Percentiles rank a stretch among this genome's conserved stretches.
Evolutionary conservation across 2,797 vertebrate genomes (phyloP).

Genomic region (Eupleurogrammus muticus): DNA sequence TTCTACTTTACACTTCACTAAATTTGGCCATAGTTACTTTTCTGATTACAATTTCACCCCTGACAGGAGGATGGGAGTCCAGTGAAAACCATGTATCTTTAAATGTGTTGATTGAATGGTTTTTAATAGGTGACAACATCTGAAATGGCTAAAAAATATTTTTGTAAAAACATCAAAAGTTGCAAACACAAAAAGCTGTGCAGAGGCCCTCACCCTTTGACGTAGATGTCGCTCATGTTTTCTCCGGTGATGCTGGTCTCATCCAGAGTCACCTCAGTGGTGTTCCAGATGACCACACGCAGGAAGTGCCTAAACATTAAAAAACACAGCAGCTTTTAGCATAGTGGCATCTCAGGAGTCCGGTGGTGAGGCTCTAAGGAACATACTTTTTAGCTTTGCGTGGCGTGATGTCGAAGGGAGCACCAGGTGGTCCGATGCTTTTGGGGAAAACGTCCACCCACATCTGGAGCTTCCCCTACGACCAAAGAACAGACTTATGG

Average conservation of each 20-base stretch:
- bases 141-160: no score
- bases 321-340: conserved; percentile 25
- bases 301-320: conserved; percentile 84
- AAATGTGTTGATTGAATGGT: no score
- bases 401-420: conserved; percentile 93
- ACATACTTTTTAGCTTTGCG: conserved; percentile 93
- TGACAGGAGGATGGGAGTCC: no score
- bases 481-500: no score
- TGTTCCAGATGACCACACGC: conserved; percentile 96
- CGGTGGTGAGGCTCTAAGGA: neutral
- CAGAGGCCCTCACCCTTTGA: conserved; percentile 89
- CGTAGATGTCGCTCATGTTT: conserved; percentile 97
- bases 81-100: no score
- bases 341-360: neutral
- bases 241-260: conserved; percentile 98
- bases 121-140: no score
- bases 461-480: conserved; percentile 94
- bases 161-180: no score
- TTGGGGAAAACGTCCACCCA: conserved; percentile 99
- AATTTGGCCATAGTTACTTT: no score
- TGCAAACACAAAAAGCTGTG: no score
- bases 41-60: no score
- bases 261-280: conserved; percentile 94
- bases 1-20: no score
- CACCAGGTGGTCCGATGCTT: conserved; percentile 90